Base-by-base conservation (phyloP, 2,113 vertebrate species). In the Notothenia rossii region DNA sequence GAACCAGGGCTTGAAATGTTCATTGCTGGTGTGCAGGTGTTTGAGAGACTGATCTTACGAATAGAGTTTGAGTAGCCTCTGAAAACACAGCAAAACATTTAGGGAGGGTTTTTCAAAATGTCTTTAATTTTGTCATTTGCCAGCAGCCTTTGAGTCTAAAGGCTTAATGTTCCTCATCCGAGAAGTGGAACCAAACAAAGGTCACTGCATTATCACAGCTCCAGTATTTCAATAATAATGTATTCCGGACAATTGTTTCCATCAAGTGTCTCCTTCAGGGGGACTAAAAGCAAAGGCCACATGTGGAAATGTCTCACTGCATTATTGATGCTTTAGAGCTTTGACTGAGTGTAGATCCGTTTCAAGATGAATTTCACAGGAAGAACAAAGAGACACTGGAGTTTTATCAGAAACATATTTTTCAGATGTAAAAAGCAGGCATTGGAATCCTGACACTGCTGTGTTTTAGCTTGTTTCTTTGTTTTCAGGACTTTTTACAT, bases 101-200 rank as follows among this genome's bases (percentile, higher is more conserved):
- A 4, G 58, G 62, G 12, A 54, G 29, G 68, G 15, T 29, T 56
- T 71, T 75, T 74, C 22, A 74, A 53, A 48, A n/a, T 7, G 45
- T 72, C 68, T 65, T 59, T 33, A 79, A 80, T 48, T 70, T 40
- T 8, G 45, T 75, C 64, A 53, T 40, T 70, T 59, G n/a, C 55
- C 3, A 20, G 49, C 77, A 46, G 74, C 40, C 58, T 61, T 69
- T 25, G 17, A 43, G 9, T 69, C 25, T 29, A 46, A 12, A 8
- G 10, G 2, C 14, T 36, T 15, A 15, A 63, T 43, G 36, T 50
- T 67, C 45, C 17, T 73, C 77, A 55, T 54, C 12, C 60, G 13
- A 59, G 25, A 56, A 58, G 43, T 13, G 14, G 17, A 2, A n/a
- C 13, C 36, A 18, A 40, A 43, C 65, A 45, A 71, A 43, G n/a